These are phyloP conservation scores for Slavum lentiscoides DNA, from an alignment of 2,888 invertebrate species.

Conservation along the genomic window DNA sequence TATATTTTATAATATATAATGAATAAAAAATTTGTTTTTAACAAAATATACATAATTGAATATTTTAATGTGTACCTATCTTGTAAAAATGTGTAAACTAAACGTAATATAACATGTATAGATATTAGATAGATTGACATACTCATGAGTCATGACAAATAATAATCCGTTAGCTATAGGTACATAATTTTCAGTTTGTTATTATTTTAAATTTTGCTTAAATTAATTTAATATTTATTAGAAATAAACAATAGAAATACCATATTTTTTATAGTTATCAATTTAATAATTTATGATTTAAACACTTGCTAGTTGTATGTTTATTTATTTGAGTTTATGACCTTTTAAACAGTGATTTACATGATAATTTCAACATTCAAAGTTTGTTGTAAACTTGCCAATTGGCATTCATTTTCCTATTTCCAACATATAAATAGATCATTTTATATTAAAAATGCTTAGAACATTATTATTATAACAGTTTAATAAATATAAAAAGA, in stretches of 20 bases:
- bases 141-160: background rate
- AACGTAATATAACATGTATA: too few species aligned
- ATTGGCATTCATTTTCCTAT: constrained; percentile 45
- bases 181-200: background rate
- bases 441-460: constrained; percentile 29
- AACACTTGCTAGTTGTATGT: background rate
- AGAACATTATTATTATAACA: constrained; percentile 33
- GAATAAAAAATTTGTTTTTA: too few species aligned
- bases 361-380: constrained; percentile 43
- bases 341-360: constrained; percentile 37
- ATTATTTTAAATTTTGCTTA: background rate
- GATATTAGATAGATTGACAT: background rate
- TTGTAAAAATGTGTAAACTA: too few species aligned
- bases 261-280: background rate
- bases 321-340: constrained; percentile 37
- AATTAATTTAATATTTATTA: background rate
- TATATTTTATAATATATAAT: too few species aligned
- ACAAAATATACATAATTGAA: too few species aligned
- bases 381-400: constrained; percentile 43
- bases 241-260: background rate
- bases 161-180: background rate
- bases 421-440: constrained; percentile 45
- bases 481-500: background rate
- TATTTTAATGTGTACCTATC: too few species aligned
- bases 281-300: background rate